Percentiles rank a stretch among this genome's conserved stretches.
Evolutionary conservation across 2,113 vertebrate genomes (phyloP).

Genomic region (Aegithalos caudatus): DNA sequence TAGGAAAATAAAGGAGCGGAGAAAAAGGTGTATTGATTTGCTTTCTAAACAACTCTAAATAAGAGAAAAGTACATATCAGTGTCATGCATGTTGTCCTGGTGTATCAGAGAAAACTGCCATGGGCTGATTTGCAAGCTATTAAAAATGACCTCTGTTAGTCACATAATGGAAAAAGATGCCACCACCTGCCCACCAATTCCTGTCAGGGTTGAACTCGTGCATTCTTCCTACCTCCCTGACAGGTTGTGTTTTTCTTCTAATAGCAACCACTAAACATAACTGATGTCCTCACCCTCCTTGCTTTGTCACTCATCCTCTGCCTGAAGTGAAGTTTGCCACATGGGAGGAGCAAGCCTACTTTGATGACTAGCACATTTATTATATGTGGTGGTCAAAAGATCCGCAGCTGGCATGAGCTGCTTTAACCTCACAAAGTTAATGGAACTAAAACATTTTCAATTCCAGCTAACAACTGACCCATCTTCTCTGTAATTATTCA

Average conservation of each 20-base stretch:
- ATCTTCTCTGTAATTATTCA: background rate
- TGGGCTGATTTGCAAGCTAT: background rate
- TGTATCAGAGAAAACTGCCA: background rate
- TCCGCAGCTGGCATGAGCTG: background rate
- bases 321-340: background rate
- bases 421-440: background rate
- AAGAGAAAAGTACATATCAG: background rate
- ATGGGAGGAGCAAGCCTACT: background rate
- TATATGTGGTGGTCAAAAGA: background rate
- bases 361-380: background rate
- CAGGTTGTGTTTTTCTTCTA: conserved; percentile 3
- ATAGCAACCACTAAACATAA: background rate
- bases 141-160: background rate
- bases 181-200: background rate
- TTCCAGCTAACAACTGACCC: background rate
- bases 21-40: background rate
- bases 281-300: background rate
- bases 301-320: background rate
- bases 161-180: background rate
- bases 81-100: background rate
- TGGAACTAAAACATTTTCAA: background rate
- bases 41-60: background rate
- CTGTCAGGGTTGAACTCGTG: background rate
- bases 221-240: background rate
- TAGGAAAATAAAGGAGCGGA: background rate